phyloP scores from a whole-genome alignment of 2,888 invertebrate species.

The Parnassius smintheus region DNA sequence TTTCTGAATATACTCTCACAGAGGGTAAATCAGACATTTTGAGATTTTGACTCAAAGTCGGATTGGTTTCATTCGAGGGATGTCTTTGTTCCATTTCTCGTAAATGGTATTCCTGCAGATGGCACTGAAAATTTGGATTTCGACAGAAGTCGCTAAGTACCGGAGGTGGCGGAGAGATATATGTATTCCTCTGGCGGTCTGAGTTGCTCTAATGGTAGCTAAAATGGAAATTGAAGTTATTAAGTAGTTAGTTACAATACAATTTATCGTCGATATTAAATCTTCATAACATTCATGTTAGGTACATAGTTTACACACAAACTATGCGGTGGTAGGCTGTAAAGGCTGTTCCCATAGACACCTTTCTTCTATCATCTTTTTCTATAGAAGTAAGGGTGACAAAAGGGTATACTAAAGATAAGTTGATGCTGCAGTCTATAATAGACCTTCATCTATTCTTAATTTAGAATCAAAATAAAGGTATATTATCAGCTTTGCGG shows the following conservation, averaged over 20 bases:
- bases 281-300: no score
- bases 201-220: conserved; percentile 70
- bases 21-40: conserved; percentile 67
- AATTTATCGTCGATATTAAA: not conserved
- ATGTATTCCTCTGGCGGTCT: conserved; percentile 69
- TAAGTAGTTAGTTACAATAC: not conserved
- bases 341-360: not conserved
- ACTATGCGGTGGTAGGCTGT: not conserved
- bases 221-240: conserved; percentile 25
- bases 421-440: no score
- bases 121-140: conserved; percentile 48
- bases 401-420: no score
- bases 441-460: no score
- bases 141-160: conserved; percentile 57
- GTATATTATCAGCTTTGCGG: no score
- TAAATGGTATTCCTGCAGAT: conserved; percentile 52
- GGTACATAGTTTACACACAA: not conserved
- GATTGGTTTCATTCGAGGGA: conserved; percentile 30
- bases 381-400: no score
- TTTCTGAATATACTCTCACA: conserved; percentile 64
- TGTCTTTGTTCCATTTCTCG: conserved; percentile 56
- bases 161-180: conserved; percentile 58
- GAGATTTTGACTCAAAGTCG: conserved; percentile 45
- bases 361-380: no score
- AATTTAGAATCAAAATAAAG: no score